Evolutionary conservation across 2,797 vertebrate species (phyloP), one percentile per base, ranked within the genome.

Genomic region (Clarias pachynema): DNA sequence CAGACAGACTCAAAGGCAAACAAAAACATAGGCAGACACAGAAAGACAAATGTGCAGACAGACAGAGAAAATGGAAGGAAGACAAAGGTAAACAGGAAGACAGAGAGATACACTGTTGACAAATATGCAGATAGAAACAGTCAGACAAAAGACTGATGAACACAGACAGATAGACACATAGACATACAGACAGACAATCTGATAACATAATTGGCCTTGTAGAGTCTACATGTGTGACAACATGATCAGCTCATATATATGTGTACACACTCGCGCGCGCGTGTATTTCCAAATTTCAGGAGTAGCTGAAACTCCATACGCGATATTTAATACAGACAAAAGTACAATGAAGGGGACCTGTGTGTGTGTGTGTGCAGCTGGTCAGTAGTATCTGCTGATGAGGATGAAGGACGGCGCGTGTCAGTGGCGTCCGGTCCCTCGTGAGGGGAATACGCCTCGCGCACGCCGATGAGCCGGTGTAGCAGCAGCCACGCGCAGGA

Each of bases 351-450:
- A 73, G 70, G 70, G 49, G 70, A 73, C 70, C 70, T 57, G 26
- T 75, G 49, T 73, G 40, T 26, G 40, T 74, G 72, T 29, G 14
- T 56, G 72, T 29, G 3, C 57, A 78, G 75, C 75, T 78, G 75
- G 56, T 78, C 56, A 78, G 56, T 79, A 31, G 6, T 79, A 59
- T 60, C n/a, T 20, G 75, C 2, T 78, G 56, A 78, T 78, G 57
- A n/a, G 75, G 75, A 78, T 78, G 75, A 62, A 78, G 75, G 75
- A 78, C 75, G 75, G 75, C 56, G 57, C 20, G 75, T 78, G 74
- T 78, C 74, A 60, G 74, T 29, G 70, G 40, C 70, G 24, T 29
- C 12, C 44, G 5, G 75, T 78, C 75, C 75, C 75, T 78, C 57
- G 57, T 78, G 75, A 78, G 75, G 75, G 75, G 75, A 78, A 78